These are phyloP conservation scores for Aldrovandia affinis DNA, from an alignment of 2,797 vertebrate genomes.

Conservation along the genomic window DNA sequence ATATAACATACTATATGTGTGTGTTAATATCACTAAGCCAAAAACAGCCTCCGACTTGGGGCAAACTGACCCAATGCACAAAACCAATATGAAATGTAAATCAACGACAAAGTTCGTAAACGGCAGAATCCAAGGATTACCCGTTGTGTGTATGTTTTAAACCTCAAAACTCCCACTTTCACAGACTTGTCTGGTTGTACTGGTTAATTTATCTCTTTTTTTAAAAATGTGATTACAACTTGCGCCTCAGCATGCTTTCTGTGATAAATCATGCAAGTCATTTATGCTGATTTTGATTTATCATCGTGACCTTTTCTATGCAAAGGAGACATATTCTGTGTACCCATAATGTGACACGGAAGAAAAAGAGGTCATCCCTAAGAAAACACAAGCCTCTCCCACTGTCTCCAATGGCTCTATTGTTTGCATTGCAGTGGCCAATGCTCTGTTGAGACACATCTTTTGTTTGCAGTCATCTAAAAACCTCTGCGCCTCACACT, in stretches of 20 bases:
- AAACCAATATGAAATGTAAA: constrained; percentile 60
- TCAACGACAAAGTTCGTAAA: constrained; percentile 20
- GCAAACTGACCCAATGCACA: constrained; percentile 72
- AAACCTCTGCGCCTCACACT: constrained; percentile 16
- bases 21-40: constrained; percentile 72
- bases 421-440: constrained; percentile 58
- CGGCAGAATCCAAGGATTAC: not conserved
- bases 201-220: constrained; percentile 68
- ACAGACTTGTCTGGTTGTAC: constrained; percentile 53
- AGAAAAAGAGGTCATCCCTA: constrained; percentile 75
- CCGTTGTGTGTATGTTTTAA: constrained; percentile 53
- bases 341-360: constrained; percentile 73
- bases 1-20: constrained; percentile 58
- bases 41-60: constrained; percentile 73
- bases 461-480: constrained; percentile 33
- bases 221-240: constrained; percentile 67
- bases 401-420: constrained; percentile 57
- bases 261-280: constrained; percentile 76
- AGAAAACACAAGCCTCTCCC: constrained; percentile 63
- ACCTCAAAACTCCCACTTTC: constrained; percentile 50
- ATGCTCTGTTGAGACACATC: constrained; percentile 51
- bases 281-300: constrained; percentile 74
- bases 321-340: constrained; percentile 74
- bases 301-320: constrained; percentile 82
- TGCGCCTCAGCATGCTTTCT: constrained; percentile 63